Base-by-base conservation (phyloP, 1,140 invertebrate genomes). In the Trichonephila clavata region DNA sequence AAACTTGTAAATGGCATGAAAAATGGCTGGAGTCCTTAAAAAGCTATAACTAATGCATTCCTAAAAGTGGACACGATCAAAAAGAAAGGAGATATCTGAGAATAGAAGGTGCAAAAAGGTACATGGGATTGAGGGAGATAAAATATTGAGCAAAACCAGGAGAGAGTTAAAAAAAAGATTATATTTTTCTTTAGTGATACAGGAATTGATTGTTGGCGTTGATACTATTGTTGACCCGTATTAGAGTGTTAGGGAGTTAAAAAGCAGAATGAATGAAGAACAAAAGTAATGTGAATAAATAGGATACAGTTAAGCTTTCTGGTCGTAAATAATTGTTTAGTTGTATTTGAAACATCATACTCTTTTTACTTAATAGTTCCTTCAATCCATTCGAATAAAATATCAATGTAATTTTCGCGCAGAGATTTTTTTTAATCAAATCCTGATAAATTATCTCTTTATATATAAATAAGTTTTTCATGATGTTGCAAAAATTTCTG, bases 1-100 rank as follows among this genome's bases (percentile, higher is more conserved):
- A 83, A 83, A 50, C 20, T 10, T 50, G 80, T 83, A 83, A 83
- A 83, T 13, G 21, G 20, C 39, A 83, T 57, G 32, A 83, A 83
- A 83, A 83, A 14, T 5, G 10, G 2, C 4, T 20, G 20, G 7
- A 39, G 50, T 13, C 18, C 8, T 80, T 80, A 43, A 18, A 80
- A 80, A 80, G 71, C 27, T 57, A n/a, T 50, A 57, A 57, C 80
- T 83, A 83, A 83, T 83, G 43, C 18, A 14, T 57, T 24, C 32
- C 80, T 83, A 83, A 83, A 83, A 14, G 43, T 50, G 39, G 32
- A 83, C 68, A 71, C 14, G 8, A 16, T 27, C 14, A 71, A 13
- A 71, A 16, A 10, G 27, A 4, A 32, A 32, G 5, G 68, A 13
- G 10, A 32, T 71, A 71, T 71, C 68, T 71, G 27, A 27, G n/a